Percentiles rank a stretch among this genome's conserved stretches.
phyloP scores from a whole-genome alignment of 1,140 invertebrate genomes.

The Drosophila parabipectinata region DNA sequence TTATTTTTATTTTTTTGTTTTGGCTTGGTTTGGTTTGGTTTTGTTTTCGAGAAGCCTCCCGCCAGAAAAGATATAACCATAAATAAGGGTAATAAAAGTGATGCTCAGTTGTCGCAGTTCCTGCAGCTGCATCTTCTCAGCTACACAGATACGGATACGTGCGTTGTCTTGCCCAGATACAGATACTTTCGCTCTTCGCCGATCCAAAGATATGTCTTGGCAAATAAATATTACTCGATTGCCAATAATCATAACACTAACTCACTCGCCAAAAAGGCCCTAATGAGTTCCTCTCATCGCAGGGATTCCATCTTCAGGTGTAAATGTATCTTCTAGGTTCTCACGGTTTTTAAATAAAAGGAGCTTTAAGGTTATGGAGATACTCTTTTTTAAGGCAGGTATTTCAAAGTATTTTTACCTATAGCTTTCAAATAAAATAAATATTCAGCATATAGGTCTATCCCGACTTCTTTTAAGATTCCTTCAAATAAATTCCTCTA shows the following conservation, averaged over 20 bases:
- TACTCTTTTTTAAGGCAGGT: neutral
- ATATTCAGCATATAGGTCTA: no score
- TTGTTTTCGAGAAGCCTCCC: slow-evolving; percentile 14
- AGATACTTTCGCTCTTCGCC: neutral
- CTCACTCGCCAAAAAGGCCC: slow-evolving; percentile 33
- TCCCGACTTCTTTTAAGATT: no score
- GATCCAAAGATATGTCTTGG: slow-evolving; percentile 15
- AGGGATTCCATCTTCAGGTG: neutral
- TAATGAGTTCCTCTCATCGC: slow-evolving; percentile 19
- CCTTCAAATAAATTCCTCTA: no score
- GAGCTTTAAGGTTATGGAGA: neutral
- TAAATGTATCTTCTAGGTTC: neutral
- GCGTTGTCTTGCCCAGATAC: neutral
- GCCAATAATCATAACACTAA: slow-evolving; percentile 77
- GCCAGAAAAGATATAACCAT: slow-evolving; percentile 60
- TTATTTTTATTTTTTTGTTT: neutral
- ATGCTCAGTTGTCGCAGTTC: slow-evolving; percentile 69
- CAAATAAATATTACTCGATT: slow-evolving; percentile 59
- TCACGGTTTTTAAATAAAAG: neutral
- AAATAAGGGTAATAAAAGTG: slow-evolving; percentile 79
- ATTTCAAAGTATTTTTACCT: no score
- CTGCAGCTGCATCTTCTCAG: slow-evolving; percentile 36
- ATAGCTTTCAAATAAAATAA: no score
- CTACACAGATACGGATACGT: slow-evolving; percentile 12
- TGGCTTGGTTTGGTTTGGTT: neutral